Evolutionary conservation across 2,888 invertebrate genomes (phyloP), one percentile per base, ranked within the genome.

Genomic region (Diarsia mendica): DNA sequence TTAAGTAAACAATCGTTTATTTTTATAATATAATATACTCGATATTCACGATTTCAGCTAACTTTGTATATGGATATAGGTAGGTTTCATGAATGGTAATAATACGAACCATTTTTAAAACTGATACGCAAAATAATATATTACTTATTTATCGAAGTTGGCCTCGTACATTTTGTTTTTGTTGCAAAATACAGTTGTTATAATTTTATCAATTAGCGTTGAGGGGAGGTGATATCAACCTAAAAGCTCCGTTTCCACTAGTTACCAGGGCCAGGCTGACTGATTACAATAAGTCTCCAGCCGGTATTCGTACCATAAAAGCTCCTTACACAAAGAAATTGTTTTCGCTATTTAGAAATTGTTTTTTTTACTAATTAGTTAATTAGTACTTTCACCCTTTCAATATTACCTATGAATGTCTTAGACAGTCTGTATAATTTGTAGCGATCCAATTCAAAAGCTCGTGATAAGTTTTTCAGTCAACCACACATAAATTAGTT

Each of bases 31-130:
- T 58, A 13, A 63, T 18, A 58, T 23, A 33, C 18, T 2, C 11
- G 6, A 28, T 15, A 58, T 28, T 58, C 53, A 69, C 13, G 8
- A 73, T 69, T 13, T 77, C 28, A 20, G 61, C 49, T 51, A 69
- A 72, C 39, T 53, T 46, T 55, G 60, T 60, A 53, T 13, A 23
- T 55, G 49, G 75, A 75, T n/a, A n/a, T n/a, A n/a, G 76, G 64
- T 64, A 64, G 2, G 46, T 76, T 64, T 46, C 23, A 67, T 64
- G 44, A 76, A 67, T 58, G 69, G 67, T 75, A 72, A 63, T 64
- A 65, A 69, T 49, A 60, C 20, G 65, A 73, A n/a, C 46, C 53
- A 61, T 51, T 75, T 61, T 9, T 44, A 28, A 39, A n/a, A n/a
- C 49, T 6, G 61, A 65, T 71, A 66, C 33, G 46, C 55, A 33